Percentiles rank a stretch among this genome's conserved stretches.
Conservation (phyloP, 2,113 vertebrate species). For the Stegastes partitus region DNA sequence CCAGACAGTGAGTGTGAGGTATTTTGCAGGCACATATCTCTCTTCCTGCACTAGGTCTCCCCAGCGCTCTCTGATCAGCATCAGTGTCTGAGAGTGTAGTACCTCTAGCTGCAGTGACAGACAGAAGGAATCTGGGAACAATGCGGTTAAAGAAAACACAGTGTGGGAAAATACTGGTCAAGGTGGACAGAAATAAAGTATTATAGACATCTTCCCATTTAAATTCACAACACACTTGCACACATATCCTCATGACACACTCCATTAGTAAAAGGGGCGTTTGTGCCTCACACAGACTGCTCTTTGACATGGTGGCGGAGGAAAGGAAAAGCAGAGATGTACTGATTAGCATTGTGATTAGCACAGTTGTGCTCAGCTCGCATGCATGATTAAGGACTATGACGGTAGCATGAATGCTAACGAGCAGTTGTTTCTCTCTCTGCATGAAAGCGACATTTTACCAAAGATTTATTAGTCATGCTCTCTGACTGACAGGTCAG, state of each 20-base stretch:
- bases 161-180: constrained; percentile 29
- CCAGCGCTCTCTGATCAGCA: constrained; percentile 97
- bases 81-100: constrained; percentile 95
- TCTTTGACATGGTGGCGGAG: constrained; percentile 69
- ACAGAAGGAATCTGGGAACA: constrained; percentile 94
- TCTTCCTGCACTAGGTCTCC: constrained; percentile 99
- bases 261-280: constrained; percentile 57
- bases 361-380: constrained; percentile 44
- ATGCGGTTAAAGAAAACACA: constrained; percentile 85
- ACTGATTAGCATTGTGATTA: constrained; percentile 76
- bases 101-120: constrained; percentile 98
- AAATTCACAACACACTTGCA: constrained; percentile 60
- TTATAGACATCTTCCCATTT: constrained; percentile 51
- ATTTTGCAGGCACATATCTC: constrained; percentile 94
- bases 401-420: constrained; percentile 43
- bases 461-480: not conserved
- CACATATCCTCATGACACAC: constrained; percentile 48
- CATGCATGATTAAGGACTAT: constrained; percentile 65
- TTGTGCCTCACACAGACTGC: constrained; percentile 75
- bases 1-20: constrained; percentile 96
- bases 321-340: constrained; percentile 61
- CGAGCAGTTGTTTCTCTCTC: constrained; percentile 12
- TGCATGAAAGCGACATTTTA: constrained; percentile 15
- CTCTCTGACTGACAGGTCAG: not conserved
- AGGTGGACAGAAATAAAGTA: constrained; percentile 42